Conservation (phyloP, 2,797 vertebrate species). For the Malurus leucopterus region DNA sequence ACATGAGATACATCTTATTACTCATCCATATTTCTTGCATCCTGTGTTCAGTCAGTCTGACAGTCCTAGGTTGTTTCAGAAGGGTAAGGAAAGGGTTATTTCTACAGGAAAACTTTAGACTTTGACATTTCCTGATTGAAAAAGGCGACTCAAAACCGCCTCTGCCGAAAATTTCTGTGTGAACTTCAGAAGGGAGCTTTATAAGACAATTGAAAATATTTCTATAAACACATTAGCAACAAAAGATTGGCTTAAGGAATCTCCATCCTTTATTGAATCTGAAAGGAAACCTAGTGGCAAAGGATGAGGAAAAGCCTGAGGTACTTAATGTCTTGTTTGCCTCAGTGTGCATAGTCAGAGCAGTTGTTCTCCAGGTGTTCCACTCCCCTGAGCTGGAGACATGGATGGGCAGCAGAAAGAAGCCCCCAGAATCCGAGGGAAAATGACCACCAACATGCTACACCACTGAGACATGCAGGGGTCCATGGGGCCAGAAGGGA, state of each 20-base stretch:
- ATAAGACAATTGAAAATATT: neutral
- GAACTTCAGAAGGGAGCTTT: neutral
- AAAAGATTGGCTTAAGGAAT: neutral
- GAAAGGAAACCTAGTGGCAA: neutral
- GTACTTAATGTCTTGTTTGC: neutral
- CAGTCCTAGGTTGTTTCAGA: neutral
- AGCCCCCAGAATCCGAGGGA: neutral
- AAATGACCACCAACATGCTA: neutral
- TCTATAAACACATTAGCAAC: neutral
- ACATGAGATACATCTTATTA: neutral
- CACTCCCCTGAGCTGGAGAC: accelerated
- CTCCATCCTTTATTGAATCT: neutral
- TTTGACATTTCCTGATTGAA: neutral
- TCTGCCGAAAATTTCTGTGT: neutral
- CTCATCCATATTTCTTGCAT: neutral
- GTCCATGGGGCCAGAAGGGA: neutral
- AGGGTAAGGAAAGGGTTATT: neutral
- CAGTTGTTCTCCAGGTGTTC: neutral
- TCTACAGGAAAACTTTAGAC: neutral
- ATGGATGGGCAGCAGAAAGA: neutral
- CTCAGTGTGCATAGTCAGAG: neutral
- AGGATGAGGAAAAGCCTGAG: neutral
- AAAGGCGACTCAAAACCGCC: neutral
- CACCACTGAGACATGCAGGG: neutral
- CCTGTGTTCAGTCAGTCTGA: neutral